Evolutionary conservation across 1,140 invertebrate genomes (phyloP).

Genomic region (Leptestheria dahalacensis): DNA sequence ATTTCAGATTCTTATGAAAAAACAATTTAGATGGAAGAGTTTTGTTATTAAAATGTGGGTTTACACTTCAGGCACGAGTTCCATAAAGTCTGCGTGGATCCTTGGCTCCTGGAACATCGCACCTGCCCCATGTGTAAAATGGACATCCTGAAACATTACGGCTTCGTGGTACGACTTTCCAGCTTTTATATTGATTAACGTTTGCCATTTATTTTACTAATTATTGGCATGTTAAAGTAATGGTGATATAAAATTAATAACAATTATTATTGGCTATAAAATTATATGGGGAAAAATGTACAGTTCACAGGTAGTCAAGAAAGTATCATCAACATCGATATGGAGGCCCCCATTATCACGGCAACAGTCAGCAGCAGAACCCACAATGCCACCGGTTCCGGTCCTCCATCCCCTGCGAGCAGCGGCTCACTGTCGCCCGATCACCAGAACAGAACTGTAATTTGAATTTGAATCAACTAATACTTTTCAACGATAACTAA

Average conservation of each 20-base stretch:
- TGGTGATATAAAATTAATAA: background rate
- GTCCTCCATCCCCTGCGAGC: background rate
- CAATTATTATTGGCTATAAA: background rate
- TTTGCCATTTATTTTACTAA: background rate
- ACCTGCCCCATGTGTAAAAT: conserved; percentile 93
- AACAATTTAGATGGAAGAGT: background rate
- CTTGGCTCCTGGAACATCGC: conserved; percentile 80
- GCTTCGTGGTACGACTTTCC: conserved; percentile 14
- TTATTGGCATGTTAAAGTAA: background rate
- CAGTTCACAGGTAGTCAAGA: conserved; percentile 65
- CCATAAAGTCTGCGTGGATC: conserved; percentile 86
- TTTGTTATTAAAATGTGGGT: background rate
- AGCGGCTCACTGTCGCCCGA: no score
- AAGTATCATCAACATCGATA: conserved; percentile 52
- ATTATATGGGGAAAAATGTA: background rate
- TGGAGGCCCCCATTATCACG: conserved; percentile 30
- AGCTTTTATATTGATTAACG: background rate
- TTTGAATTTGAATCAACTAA: background rate
- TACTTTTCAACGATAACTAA: no score
- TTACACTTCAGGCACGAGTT: conserved; percentile 49
- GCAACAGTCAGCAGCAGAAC: background rate
- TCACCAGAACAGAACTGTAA: background rate
- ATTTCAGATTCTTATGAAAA: background rate
- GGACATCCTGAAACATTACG: conserved; percentile 80
- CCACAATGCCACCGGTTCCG: background rate